Evolutionary conservation across 2,888 invertebrate genomes (phyloP), one percentile per base, ranked within the genome.

Genomic region (Cheilosia soror): DNA sequence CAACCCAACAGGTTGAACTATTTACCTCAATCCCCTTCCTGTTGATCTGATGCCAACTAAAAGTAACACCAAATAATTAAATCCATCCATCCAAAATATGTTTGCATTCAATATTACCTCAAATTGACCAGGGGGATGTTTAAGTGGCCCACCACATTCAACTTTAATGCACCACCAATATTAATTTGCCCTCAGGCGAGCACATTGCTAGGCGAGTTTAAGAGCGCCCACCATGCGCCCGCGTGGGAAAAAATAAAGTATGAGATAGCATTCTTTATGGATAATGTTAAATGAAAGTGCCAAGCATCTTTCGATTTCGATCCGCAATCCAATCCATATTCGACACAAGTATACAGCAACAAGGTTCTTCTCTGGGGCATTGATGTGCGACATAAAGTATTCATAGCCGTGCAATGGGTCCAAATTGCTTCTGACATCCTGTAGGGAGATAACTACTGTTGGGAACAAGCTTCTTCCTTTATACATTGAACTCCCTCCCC

Each of bases 361-460:
- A 53, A 62, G 42, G n/a, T 49, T 53, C 60, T 27, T 60, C 57
- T 42, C 62, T 13, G 47, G 47, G 47, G 49, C 75, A 66, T 33
- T 79, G 79, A 84, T 75, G 79, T 57, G 65, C 44, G 40, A 60
- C 53, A 79, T 79, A 84, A 84, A 75, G 65, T 75, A 84, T 84
- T 84, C 84, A 83, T 83, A 65, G 75, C 63, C 75, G 40, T 73
- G 63, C 79, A 68, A 65, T 83, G 83, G 73, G 69, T 68, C 68
- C 69, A 75, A 76, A 84, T 84, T 80, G 47, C 71, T 84, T 80
- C 80, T 55, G 65, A 7, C 51, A 57, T 57, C 53, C 72, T 57
- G 40, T n/a, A 4, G 82, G 60, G 63, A 65, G 37, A 15, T 29
- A 49, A 42, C 9, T 44, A 44, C 44, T 13, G 5, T 6, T 5